A percentile compares a stretch with the other conserved stretches of the same genome.
phyloP scores from a whole-genome alignment of 2,797 vertebrate genomes.

The Petrocephalus schoutedeni region DNA sequence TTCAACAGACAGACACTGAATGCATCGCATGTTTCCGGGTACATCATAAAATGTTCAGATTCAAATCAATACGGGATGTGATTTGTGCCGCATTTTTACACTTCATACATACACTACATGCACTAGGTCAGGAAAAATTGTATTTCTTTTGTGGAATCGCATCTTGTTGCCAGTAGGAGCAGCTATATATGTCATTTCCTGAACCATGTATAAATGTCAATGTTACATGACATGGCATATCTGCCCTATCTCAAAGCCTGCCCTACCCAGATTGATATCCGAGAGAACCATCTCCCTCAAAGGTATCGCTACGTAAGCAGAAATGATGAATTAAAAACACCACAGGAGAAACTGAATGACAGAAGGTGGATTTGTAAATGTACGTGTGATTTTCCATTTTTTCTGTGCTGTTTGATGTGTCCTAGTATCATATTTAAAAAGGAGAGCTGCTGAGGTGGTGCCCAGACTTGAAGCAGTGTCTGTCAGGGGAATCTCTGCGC shows the following conservation, averaged over 20 bases:
- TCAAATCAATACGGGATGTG: not conserved
- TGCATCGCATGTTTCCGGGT: not conserved
- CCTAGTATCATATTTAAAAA: not conserved
- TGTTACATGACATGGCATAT: not conserved
- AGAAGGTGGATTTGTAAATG: not conserved
- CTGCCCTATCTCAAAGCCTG: not conserved
- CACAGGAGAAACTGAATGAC: not conserved
- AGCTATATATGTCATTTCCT: not conserved
- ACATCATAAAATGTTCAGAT: not conserved
- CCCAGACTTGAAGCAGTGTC: conserved; percentile 24
- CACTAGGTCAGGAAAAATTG: not conserved
- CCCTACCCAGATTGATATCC: not conserved
- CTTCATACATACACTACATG: not conserved
- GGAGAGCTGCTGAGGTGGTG: conserved; percentile 9
- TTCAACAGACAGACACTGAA: not conserved
- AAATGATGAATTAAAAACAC: not conserved
- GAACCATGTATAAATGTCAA: not conserved
- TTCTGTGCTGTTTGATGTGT: not conserved
- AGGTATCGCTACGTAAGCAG: not conserved
- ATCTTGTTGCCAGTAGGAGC: not conserved
- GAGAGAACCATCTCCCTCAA: not conserved
- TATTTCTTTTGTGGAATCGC: not conserved
- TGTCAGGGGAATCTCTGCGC: conserved; percentile 23
- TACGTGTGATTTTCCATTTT: not conserved
- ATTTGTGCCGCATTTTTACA: not conserved